Conservation (phyloP, 2,113 vertebrate genomes). For the Suncus etruscus region DNA sequence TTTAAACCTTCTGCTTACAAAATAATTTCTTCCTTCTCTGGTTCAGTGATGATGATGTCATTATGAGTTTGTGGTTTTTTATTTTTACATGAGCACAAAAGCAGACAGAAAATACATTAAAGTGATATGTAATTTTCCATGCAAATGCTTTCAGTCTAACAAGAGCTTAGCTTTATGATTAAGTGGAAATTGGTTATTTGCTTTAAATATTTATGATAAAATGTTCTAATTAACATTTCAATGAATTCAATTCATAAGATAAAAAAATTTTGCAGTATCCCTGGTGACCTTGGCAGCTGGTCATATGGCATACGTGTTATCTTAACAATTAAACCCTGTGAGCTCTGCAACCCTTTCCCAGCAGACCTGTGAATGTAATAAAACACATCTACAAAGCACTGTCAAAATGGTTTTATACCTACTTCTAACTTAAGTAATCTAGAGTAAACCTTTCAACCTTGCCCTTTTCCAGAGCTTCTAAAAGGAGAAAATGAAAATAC, state of each 20-base stretch:
- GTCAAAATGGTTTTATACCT: not conserved
- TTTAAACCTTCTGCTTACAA: conserved; percentile 61
- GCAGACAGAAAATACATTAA: conserved; percentile 67
- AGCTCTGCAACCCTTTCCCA: too few species aligned
- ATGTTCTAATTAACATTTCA: conserved; percentile 72
- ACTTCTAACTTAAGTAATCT: conserved; percentile 39
- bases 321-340: not conserved
- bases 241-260: conserved; percentile 51
- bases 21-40: conserved; percentile 63
- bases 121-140: conserved; percentile 73
- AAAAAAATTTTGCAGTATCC: not conserved
- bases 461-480: conserved; percentile 6
- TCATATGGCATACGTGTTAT: conserved; percentile 14
- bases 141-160: conserved; percentile 73
- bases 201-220: conserved; percentile 82
- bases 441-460: conserved; percentile 38
- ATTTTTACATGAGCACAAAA: conserved; percentile 76
- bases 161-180: conserved; percentile 74
- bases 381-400: conserved; percentile 33
- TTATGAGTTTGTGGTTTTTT: conserved; percentile 63
- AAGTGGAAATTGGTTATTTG: conserved; percentile 69
- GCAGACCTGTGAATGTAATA: not conserved
- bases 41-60: conserved; percentile 69
- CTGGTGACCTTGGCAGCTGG: conserved; percentile 57
- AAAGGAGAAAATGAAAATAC: conserved; percentile 47